Percentiles rank a stretch among this genome's conserved stretches.
Conservation (phyloP, 2,888 invertebrate genomes). For the Cephonodes hylas region DNA sequence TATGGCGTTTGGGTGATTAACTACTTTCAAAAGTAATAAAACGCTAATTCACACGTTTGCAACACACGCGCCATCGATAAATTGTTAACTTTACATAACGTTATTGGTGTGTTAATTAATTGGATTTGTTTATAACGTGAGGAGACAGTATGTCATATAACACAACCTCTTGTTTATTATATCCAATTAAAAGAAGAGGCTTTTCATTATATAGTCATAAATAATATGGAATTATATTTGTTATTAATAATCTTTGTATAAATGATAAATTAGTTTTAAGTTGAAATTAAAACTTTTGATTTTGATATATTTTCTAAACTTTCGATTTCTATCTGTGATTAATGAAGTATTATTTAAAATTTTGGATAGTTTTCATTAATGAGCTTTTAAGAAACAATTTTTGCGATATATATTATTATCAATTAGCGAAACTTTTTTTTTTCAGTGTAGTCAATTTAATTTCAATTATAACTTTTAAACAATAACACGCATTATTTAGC, state of each 20-base stretch:
- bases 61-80: slow-evolving; percentile 30
- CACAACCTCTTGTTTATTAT: slow-evolving; percentile 17
- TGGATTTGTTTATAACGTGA: slow-evolving; percentile 24
- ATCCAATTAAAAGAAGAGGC: slow-evolving; percentile 18
- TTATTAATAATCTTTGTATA: not conserved
- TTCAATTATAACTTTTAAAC: too few relatives aligned
- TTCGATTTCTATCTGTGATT: not conserved
- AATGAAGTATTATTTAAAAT: too few relatives aligned
- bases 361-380: too few relatives aligned
- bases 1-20: slow-evolving; percentile 34
- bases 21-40: slow-evolving; percentile 37
- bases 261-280: not conserved
- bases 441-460: too few relatives aligned
- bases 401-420: too few relatives aligned
- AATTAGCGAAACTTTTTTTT: too few relatives aligned
- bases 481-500: too few relatives aligned
- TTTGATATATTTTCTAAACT: too few relatives aligned
- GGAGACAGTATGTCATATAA: slow-evolving; percentile 12
- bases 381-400: too few relatives aligned
- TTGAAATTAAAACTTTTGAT: too few relatives aligned
- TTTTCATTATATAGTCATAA: not conserved
- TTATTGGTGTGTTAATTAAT: slow-evolving; percentile 15
- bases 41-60: slow-evolving; percentile 37
- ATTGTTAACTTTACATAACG: slow-evolving; percentile 32
- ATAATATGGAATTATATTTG: slow-evolving; percentile 5